Percentiles rank a stretch among this genome's conserved stretches.
Evolutionary conservation across 2,888 invertebrate genomes (phyloP).

Genomic region (Dione juno): DNA sequence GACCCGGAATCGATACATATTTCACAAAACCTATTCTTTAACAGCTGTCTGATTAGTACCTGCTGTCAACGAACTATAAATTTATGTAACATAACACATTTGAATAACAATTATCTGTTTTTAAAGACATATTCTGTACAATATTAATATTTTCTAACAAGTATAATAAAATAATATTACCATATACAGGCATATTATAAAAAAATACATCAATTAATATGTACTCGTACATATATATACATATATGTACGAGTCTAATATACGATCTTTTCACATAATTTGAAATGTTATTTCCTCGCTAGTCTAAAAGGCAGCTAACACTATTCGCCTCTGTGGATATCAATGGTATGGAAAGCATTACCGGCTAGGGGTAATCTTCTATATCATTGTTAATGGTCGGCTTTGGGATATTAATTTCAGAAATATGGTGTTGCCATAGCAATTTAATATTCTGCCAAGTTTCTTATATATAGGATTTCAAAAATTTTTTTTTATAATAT

Average conservation of each 20-base stretch:
- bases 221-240: not conserved
- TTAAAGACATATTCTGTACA: too few relatives aligned
- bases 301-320: slow-evolving; percentile 57
- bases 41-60: too few relatives aligned
- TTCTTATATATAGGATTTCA: not conserved
- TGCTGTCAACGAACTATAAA: too few relatives aligned
- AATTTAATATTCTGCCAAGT: not conserved
- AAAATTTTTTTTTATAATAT: not conserved
- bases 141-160: too few relatives aligned
- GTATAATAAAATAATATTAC: too few relatives aligned
- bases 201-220: too few relatives aligned
- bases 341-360: slow-evolving; percentile 58
- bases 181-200: too few relatives aligned
- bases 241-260: not conserved
- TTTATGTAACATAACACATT: too few relatives aligned
- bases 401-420: slow-evolving; percentile 38
- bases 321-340: slow-evolving; percentile 52
- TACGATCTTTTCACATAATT: slow-evolving; percentile 2
- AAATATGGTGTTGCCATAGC: slow-evolving; percentile 35
- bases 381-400: slow-evolving; percentile 35
- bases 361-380: slow-evolving; percentile 34
- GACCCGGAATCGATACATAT: too few relatives aligned
- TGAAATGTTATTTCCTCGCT: slow-evolving; percentile 47
- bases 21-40: too few relatives aligned
- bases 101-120: too few relatives aligned